Evolutionary conservation across 2,888 invertebrate species (phyloP).

Genomic region (Leptura quadrifasciata): DNA sequence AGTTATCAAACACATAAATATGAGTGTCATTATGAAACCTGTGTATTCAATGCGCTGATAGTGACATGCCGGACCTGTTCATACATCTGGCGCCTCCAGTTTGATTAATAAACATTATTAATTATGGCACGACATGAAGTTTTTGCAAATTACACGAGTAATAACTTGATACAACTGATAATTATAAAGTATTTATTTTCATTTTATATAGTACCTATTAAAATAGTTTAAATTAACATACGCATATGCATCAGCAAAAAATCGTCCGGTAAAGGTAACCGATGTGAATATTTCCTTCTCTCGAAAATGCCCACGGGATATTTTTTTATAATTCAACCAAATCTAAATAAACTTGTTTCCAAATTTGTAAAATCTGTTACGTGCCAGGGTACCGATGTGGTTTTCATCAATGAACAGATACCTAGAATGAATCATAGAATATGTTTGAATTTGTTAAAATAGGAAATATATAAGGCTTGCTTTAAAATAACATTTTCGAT

Average conservation of each 20-base stretch:
- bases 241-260: too few species aligned
- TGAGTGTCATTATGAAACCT: neutral
- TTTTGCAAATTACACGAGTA: conserved; percentile 12
- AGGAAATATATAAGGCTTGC: neutral
- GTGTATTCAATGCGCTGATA: neutral
- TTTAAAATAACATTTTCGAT: neutral
- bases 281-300: neutral
- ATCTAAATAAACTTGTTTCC: neutral
- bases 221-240: neutral
- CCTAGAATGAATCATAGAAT: neutral
- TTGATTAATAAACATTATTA: conserved; percentile 23
- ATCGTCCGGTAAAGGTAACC: neutral
- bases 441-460: neutral
- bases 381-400: neutral
- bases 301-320: neutral
- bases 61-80: neutral
- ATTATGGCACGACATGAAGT: conserved; percentile 5
- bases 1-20: too few species aligned
- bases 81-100: conserved; percentile 22
- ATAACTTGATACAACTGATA: conserved; percentile 11
- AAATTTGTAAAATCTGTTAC: neutral
- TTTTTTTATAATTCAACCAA: neutral
- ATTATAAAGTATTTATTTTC: conserved; percentile 5
- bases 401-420: neutral
- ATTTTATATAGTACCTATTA: neutral